Base-by-base conservation (phyloP, 2,888 invertebrate species). In the Gonocerus acuteangulatus region DNA sequence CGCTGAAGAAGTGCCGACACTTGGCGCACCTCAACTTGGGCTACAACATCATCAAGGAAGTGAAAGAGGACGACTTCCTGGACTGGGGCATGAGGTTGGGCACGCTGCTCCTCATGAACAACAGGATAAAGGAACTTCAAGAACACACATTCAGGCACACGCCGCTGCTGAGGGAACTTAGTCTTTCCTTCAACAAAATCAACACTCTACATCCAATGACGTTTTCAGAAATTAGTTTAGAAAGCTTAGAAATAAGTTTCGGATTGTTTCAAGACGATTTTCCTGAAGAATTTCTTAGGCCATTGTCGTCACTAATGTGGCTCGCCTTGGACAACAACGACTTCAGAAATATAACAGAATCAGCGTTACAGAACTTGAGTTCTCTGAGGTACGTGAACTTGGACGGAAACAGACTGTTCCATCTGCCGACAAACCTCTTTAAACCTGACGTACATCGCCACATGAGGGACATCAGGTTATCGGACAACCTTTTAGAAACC, bases 161-260 rank as follows among this genome's bases (percentile, higher is more conserved):
- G 54, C 82, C 82, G 66, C 82, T 86, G 68, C 80, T 95, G 68
- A 86, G 87, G 70, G 93, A 94, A 75, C 82, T 95, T 66, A 90
- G 89, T 75, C 77, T 95, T 67, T 93, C 93, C 72, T 92, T 94
- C 75, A 95, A 95, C 75, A 86, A 89, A 71, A 81, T 95, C 67
- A 83, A 85, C 69, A 85, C 86, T 71, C 82, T 95, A 67, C 87
- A 90, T 72, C 82, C 85, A 27, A 82, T 87, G 71, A 86, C 90
- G 19, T 90, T 94, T 72, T 79, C 80, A 62, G 87, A 88, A 69
- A 79, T 92, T 62, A 84, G 84, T 21, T 76, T 94, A 59, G 87
- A 89, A 73, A 87, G 87, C 64, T 76, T 94, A 39, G 93, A 93
- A 74, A 80, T 92, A 58, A 91, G 92, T 65, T 90, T 90, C 70